Evolutionary conservation across 2,888 invertebrate species (phyloP), one percentile per base, ranked within the genome.

Genomic region (Platycnemis pennipes): DNA sequence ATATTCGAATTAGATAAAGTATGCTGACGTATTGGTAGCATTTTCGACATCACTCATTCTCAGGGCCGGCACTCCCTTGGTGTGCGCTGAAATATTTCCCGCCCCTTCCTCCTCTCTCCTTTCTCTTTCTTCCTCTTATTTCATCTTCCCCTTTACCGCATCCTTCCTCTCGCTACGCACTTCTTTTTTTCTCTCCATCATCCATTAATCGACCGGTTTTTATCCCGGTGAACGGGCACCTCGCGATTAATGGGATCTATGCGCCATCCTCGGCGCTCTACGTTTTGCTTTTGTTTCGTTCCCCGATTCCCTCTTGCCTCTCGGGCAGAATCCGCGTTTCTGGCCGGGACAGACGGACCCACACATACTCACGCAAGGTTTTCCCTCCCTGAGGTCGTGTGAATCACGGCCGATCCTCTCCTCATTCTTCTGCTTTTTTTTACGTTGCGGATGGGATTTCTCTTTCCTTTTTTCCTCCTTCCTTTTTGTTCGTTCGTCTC

Each of bases 171-270:
- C 37, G 13, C 37, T 31, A 7, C 63, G 63, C 2, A 63, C 31
- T 77, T 31, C 22, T 31, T 49, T 77, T 13, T 77, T 63, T 77
- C 37, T 37, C 13, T 37, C 37, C 37, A 37, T 77, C 37, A 37
- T 77, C 77, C 77, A 77, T 77, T 77, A 77, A 77, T 77, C 77
- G 77, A 77, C 77, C 77, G 77, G 77, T 77, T 77, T 77, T 77
- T 77, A 77, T 77, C 77, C 13, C 77, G 16, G 77, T 77, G 77
- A 37, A 11, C 31, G 13, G 77, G 77, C 77, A 26, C 77, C 37
- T 31, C 77, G 77, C 77, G 77, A 77, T 77, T 77, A 77, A 77
- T 77, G 77, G 77, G 77, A 77, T 77, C 77, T 37, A 77, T 77
- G 77, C 77, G 31, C 77, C 77, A 77, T 77, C 77, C 31, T 77